These are phyloP conservation scores for Drosophila pruinosa DNA, from an alignment of 1,140 invertebrate species.

Conservation along the genomic window DNA sequence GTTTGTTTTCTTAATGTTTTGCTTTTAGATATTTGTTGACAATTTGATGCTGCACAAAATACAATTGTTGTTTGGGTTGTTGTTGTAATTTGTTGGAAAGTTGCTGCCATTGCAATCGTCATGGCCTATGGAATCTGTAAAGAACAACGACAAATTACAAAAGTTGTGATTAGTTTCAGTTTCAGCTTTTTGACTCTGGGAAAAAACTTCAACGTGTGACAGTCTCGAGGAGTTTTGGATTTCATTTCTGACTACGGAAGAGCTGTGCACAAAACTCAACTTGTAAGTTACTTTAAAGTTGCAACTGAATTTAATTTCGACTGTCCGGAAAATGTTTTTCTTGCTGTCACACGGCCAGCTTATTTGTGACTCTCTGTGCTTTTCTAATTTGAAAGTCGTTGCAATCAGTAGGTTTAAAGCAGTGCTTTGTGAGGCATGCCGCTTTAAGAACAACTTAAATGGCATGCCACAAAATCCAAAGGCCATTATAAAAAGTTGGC, in stretches of 20 bases:
- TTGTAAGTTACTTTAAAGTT: constrained; percentile 4
- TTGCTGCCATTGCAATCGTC: constrained; percentile 88
- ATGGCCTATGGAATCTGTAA: constrained; percentile 89
- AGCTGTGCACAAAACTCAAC: neutral
- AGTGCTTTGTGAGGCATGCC: neutral
- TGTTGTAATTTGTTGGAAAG: constrained; percentile 79
- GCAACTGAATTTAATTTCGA: neutral
- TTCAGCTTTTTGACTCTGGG: constrained; percentile 40
- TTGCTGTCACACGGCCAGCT: constrained; percentile 5
- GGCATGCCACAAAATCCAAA: constrained; percentile 56
- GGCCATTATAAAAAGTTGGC: constrained; percentile 61
- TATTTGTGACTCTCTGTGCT: constrained; percentile 6
- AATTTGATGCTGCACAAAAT: constrained; percentile 81
- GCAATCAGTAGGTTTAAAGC: constrained; percentile 24
- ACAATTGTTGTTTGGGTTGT: constrained; percentile 77
- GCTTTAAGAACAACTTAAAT: constrained; percentile 14
- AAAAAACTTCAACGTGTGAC: constrained; percentile 16
- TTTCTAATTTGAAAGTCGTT: constrained; percentile 25
- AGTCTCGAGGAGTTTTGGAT: neutral
- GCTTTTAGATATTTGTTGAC: constrained; percentile 75
- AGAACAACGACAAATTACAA: constrained; percentile 33
- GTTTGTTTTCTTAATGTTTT: constrained; percentile 56
- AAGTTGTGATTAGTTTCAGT: constrained; percentile 70
- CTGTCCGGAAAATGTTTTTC: neutral
- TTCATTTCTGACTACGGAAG: constrained; percentile 3